phyloP scores from a whole-genome alignment of 2,113 vertebrate species.

The Murina feae region DNA sequence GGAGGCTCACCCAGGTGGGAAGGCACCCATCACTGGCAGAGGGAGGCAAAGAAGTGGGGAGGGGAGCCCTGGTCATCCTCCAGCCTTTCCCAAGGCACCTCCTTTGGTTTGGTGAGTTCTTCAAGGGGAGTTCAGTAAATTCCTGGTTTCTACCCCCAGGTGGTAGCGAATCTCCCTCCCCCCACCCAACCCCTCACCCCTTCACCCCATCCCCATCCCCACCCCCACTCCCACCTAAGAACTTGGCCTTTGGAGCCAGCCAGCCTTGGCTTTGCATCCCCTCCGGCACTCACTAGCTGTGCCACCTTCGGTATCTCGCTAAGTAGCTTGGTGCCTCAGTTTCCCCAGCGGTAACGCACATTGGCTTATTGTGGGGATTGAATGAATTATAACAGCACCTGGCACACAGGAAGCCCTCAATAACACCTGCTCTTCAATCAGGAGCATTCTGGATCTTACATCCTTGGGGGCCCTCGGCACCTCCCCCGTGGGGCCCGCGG shows the following conservation, averaged over 20 bases:
- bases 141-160: neutral
- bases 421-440: neutral
- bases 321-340: too few species aligned
- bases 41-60: neutral
- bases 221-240: neutral
- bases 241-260: neutral
- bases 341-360: neutral
- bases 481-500: rapidly evolving
- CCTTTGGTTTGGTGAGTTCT: neutral
- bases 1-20: rapidly evolving
- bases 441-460: neutral
- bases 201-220: rapidly evolving
- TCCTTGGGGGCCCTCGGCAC: too few species aligned
- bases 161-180: rapidly evolving
- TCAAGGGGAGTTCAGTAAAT: neutral
- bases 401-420: neutral
- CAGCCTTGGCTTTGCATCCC: neutral
- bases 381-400: neutral
- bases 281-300: too few species aligned
- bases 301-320: neutral
- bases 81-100: neutral
- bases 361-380: neutral
- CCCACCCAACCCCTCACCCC: too few species aligned
- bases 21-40: rapidly evolving
- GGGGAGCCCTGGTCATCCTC: neutral